Percentiles rank a stretch among this genome's conserved stretches.
phyloP scores from a whole-genome alignment of 2,888 invertebrate species.

The Drosophila bunnanda region DNA sequence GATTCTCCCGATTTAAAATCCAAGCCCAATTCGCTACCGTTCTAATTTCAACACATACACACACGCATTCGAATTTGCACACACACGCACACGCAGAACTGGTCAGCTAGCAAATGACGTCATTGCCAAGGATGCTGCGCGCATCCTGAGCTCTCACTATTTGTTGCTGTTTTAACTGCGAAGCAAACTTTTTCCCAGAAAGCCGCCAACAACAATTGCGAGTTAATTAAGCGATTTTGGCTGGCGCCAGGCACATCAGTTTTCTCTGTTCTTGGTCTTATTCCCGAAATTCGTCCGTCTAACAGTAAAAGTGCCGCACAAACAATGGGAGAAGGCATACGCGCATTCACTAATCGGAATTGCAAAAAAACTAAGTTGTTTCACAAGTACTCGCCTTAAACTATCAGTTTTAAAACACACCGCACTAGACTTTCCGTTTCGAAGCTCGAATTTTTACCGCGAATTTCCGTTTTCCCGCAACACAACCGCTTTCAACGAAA shows the following conservation, averaged over 20 bases:
- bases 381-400: not conserved
- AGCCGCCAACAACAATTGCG: not conserved
- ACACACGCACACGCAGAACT: conserved; percentile 40
- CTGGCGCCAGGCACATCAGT: conserved; percentile 17
- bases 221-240: conserved; percentile 11
- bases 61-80: conserved; percentile 26
- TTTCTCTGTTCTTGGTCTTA: not conserved
- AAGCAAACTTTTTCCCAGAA: conserved; percentile 6
- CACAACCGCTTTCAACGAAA: conserved; percentile 1
- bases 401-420: not conserved
- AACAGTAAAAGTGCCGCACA: not conserved
- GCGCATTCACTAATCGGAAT: not conserved
- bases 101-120: conserved; percentile 64
- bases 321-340: not conserved
- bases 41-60: conserved; percentile 39
- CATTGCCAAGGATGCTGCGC: conserved; percentile 63
- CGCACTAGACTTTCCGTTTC: not conserved
- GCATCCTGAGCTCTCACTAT: conserved; percentile 15
- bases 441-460: not conserved
- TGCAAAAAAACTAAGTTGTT: too few relatives aligned
- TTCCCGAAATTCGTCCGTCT: not conserved
- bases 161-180: not conserved
- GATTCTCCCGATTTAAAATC: conserved; percentile 26
- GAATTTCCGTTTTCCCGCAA: not conserved
- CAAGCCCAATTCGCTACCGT: conserved; percentile 10